These are phyloP conservation scores for Manacus vitellinus DNA, from an alignment of 2,113 vertebrate genomes.

Conservation along the genomic window DNA sequence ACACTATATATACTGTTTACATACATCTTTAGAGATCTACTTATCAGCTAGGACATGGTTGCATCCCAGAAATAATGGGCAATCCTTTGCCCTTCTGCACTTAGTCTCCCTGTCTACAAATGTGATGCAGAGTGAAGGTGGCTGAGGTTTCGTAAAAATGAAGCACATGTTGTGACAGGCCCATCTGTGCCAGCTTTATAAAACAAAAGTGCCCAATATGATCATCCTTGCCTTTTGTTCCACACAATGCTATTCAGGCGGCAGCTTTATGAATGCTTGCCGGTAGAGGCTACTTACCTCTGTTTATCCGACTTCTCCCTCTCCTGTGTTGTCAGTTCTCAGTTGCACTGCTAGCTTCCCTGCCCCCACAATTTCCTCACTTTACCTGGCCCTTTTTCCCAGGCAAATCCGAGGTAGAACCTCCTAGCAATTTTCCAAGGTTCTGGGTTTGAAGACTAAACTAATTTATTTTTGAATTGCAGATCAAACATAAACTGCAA, in stretches of 20 bases:
- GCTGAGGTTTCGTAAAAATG: conserved; percentile 48
- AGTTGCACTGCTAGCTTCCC: neutral
- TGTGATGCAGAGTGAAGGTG: conserved; percentile 52
- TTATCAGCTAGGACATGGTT: neutral
- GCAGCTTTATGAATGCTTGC: conserved; percentile 16
- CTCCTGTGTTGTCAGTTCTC: neutral
- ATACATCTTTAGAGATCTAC: neutral
- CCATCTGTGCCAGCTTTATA: conserved; percentile 64
- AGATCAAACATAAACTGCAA: conserved; percentile 46
- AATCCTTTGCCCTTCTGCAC: conserved; percentile 14
- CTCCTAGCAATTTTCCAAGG: conserved; percentile 53
- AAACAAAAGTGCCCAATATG: conserved; percentile 62
- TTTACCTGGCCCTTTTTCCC: neutral
- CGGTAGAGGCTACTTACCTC: neutral
- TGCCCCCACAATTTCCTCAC: neutral
- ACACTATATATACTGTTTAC: neutral
- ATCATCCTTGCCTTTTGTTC: conserved; percentile 65
- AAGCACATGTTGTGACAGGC: conserved; percentile 52
- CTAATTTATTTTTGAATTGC: conserved; percentile 55
- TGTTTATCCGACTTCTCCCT: neutral
- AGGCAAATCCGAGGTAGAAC: neutral
- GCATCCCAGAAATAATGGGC: conserved; percentile 12
- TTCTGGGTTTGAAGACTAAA: conserved; percentile 59
- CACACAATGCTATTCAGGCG: neutral
- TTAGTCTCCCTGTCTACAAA: conserved; percentile 7